These are phyloP conservation scores for Acinonyx jubatus DNA, from an alignment of 2,113 vertebrate species.

Conservation along the genomic window DNA sequence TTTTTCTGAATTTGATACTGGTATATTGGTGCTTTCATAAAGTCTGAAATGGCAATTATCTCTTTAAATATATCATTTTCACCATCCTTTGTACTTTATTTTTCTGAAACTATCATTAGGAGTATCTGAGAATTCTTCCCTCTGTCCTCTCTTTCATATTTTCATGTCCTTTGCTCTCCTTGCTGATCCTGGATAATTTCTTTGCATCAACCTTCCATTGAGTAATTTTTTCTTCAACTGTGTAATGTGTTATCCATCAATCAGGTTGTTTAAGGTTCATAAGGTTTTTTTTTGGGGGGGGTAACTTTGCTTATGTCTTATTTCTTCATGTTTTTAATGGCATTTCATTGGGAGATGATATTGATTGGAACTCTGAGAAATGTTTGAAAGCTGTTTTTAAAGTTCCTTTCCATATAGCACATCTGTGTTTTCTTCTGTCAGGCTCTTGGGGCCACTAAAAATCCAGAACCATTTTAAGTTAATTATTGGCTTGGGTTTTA, in stretches of 20 bases:
- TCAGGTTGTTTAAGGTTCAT: not conserved
- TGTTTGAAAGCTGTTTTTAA: not conserved
- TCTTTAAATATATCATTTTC: not conserved
- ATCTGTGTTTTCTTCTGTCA: not conserved
- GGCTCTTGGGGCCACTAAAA: not conserved
- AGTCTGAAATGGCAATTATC: not conserved
- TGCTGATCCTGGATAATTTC: not conserved
- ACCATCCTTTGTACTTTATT: not conserved
- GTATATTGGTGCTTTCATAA: not conserved
- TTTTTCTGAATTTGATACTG: not conserved
- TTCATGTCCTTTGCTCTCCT: not conserved
- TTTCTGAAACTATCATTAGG: not conserved
- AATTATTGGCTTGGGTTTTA: not conserved
- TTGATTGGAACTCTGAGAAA: not conserved
- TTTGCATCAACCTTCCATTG: not conserved
- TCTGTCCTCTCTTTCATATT: not conserved
- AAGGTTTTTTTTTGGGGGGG: not conserved
- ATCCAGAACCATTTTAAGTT: not conserved
- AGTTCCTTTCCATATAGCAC: not conserved
- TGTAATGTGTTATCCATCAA: not conserved
- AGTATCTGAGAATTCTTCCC: not conserved
- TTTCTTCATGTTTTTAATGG: not conserved
- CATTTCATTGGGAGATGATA: not conserved
- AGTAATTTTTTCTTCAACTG: not conserved
- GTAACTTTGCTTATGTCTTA: not conserved